Percentiles rank a stretch among this genome's conserved stretches.
These are phyloP conservation scores for Theristicus caerulescens DNA, from an alignment of 2,113 vertebrate genomes.

Conservation along the genomic window DNA sequence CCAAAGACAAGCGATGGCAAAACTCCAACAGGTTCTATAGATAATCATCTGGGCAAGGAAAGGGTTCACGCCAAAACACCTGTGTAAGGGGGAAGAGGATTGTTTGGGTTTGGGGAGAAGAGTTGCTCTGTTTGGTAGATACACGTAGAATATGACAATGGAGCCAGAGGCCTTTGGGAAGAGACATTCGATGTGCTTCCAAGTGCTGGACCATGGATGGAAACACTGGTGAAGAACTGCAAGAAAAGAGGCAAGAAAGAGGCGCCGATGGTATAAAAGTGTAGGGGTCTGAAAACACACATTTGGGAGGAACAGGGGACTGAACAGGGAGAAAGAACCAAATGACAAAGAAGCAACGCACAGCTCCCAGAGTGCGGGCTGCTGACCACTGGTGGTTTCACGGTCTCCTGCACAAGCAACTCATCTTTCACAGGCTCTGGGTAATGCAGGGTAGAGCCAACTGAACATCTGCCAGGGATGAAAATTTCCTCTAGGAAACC, in stretches of 20 bases:
- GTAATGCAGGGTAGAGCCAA: background rate
- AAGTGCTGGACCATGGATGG: background rate
- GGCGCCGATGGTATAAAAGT: background rate
- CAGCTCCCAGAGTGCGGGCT: rapidly evolving
- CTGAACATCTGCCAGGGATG: background rate
- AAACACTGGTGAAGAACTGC: background rate
- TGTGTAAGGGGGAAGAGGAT: background rate
- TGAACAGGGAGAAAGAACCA: background rate
- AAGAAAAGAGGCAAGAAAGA: background rate
- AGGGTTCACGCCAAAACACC: background rate
- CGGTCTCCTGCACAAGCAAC: background rate
- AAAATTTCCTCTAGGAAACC: background rate
- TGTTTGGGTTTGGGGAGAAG: background rate
- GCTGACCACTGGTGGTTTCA: background rate
- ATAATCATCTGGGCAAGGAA: background rate
- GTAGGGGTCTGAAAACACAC: background rate
- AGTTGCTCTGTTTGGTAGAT: background rate
- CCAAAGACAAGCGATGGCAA: background rate
- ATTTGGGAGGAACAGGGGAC: background rate
- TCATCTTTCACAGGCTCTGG: rapidly evolving
- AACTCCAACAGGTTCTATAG: background rate
- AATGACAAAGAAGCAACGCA: background rate
- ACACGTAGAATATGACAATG: background rate
- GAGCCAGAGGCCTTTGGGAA: background rate
- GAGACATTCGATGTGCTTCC: background rate